Conservation (phyloP, 2,113 vertebrate genomes). For the Mionectes macconnelli region DNA sequence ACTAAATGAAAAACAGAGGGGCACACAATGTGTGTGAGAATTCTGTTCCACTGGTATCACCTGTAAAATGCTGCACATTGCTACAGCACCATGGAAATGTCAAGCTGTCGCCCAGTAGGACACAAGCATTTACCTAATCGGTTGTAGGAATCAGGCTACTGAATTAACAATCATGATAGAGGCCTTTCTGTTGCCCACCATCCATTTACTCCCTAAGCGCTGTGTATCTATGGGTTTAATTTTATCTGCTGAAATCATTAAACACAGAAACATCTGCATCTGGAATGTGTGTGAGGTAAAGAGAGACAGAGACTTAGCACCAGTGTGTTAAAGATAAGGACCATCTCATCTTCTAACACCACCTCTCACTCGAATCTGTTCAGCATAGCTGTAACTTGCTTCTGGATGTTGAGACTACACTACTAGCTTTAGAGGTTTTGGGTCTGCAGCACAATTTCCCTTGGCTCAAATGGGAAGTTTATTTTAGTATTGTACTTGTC, state of each 20-base stretch:
- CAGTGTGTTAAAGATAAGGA: not conserved
- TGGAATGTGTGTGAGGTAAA: not conserved
- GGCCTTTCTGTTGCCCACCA: not conserved
- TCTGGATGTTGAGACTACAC: not conserved
- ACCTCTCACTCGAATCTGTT: not conserved
- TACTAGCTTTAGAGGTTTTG: not conserved
- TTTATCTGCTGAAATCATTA: not conserved
- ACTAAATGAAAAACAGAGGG: not conserved
- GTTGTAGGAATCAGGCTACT: not conserved
- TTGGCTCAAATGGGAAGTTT: not conserved
- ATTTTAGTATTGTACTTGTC: not conserved
- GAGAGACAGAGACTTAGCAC: not conserved
- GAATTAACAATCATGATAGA: not conserved
- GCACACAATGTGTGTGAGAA: accelerated
- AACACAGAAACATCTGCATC: not conserved
- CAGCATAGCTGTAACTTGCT: not conserved
- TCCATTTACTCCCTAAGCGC: not conserved
- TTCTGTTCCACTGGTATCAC: not conserved
- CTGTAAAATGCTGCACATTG: not conserved
- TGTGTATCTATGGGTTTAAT: not conserved
- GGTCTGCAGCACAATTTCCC: not conserved
- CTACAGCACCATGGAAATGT: not conserved
- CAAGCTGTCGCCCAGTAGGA: not conserved
- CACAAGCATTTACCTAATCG: not conserved
- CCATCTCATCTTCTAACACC: not conserved